phyloP scores from a whole-genome alignment of 2,888 invertebrate species.

The Sarcophaga variegata region DNA sequence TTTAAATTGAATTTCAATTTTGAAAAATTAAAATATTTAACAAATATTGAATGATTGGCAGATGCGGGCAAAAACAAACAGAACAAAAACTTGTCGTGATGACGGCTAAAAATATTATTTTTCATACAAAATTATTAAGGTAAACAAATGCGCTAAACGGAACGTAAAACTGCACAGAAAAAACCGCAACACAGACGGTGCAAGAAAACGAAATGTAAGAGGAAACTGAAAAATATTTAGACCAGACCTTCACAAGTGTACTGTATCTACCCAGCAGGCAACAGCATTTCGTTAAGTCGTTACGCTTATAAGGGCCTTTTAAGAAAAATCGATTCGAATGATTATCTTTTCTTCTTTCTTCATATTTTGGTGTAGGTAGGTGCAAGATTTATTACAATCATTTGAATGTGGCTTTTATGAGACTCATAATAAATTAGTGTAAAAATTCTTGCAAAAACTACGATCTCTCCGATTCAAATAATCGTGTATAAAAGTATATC shows the following conservation, averaged over 20 bases:
- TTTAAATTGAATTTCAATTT: constrained; percentile 10
- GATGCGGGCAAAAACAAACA: not conserved
- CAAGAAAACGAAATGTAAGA: constrained; percentile 4
- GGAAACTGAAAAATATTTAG: constrained; percentile 28
- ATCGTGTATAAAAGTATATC: no score
- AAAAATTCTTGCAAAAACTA: no score
- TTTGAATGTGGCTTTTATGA: no score
- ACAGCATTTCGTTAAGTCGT: no score
- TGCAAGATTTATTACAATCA: no score
- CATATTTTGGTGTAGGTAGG: no score
- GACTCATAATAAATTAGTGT: no score
- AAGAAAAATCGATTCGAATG: no score
- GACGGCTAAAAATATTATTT: constrained; percentile 62
- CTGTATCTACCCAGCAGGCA: not conserved
- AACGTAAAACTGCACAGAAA: constrained; percentile 22
- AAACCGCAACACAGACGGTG: constrained; percentile 35
- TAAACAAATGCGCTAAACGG: constrained; percentile 6
- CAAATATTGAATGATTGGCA: constrained; percentile 60
- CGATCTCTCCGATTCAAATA: no score
- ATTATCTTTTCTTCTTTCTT: no score
- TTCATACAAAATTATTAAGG: constrained; percentile 43
- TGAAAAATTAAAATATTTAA: constrained; percentile 35
- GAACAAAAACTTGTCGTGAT: not conserved
- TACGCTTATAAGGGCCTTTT: no score
- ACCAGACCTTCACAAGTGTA: constrained; percentile 43